A percentile compares a stretch with the other conserved stretches of the same genome.
These are phyloP conservation scores for Trichogramma dendrolimi DNA, from an alignment of 2,888 invertebrate species.

Conservation along the genomic window DNA sequence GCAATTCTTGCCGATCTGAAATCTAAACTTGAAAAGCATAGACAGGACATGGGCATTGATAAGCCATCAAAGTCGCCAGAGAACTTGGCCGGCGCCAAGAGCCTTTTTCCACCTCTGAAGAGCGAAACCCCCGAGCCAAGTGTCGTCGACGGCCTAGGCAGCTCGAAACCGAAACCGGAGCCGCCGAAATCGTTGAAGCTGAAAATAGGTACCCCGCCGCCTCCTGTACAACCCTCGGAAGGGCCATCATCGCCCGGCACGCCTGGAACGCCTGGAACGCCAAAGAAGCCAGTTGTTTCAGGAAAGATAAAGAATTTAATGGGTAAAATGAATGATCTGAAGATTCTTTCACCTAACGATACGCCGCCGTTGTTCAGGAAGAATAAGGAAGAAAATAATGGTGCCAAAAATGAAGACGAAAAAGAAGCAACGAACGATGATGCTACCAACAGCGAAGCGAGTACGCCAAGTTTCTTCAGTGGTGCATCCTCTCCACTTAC, in stretches of 20 bases:
- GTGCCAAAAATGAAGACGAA: conserved; percentile 35
- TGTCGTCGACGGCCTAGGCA: conserved; percentile 25
- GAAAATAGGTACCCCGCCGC: conserved; percentile 24
- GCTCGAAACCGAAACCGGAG: conserved; percentile 35
- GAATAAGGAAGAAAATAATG: conserved; percentile 36
- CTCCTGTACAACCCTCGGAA: conserved; percentile 1
- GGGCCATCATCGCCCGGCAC: not conserved
- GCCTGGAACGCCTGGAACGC: conserved; percentile 1
- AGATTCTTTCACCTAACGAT: conserved; percentile 46
- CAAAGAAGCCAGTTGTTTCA: conserved; percentile 40
- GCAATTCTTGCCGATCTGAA: conserved; percentile 21
- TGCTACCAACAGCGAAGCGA: conserved; percentile 42
- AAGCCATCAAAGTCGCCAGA: not conserved
- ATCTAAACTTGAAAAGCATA: conserved; percentile 19
- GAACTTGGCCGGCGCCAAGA: not conserved
- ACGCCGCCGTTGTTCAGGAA: conserved; percentile 41
- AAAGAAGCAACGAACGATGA: conserved; percentile 23
- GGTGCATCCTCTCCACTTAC: conserved; percentile 36
- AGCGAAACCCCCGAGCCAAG: conserved; percentile 16
- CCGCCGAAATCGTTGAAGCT: conserved; percentile 45
- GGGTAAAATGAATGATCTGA: conserved; percentile 47
- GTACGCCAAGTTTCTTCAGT: conserved; percentile 38
- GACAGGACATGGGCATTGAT: not conserved
- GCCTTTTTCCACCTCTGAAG: conserved; percentile 1
- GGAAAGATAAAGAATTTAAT: conserved; percentile 46